Percentiles rank a stretch among this genome's conserved stretches.
Evolutionary conservation across 2,888 invertebrate genomes (phyloP).

Genomic region (Ornithoptera alexandrae): DNA sequence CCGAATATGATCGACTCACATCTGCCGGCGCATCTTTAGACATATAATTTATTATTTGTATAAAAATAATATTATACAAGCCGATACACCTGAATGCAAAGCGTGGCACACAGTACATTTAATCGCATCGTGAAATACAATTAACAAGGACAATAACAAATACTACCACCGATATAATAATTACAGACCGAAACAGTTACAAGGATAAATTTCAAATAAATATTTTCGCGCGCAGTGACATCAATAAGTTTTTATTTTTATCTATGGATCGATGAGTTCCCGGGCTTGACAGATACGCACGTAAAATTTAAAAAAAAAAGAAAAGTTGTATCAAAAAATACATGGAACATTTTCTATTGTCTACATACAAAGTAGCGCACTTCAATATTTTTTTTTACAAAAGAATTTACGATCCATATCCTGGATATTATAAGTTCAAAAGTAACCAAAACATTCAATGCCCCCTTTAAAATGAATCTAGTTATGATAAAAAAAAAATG

Average conservation of each 20-base stretch:
- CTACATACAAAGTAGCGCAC: not conserved
- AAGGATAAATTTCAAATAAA: conserved; percentile 34
- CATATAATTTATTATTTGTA: conserved; percentile 43
- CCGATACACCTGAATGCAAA: conserved; percentile 43
- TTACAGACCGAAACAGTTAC: conserved; percentile 36
- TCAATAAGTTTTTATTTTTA: conserved; percentile 16
- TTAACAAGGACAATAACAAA: conserved; percentile 45
- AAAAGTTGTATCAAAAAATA: not conserved
- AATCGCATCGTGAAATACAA: conserved; percentile 34
- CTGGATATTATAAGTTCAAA: conserved; percentile 39
- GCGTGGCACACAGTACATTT: conserved; percentile 35
- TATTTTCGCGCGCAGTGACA: conserved; percentile 33
- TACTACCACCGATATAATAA: conserved; percentile 48
- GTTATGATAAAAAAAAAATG: conserved; percentile 54
- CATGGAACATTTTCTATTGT: not conserved
- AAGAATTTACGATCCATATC: conserved; percentile 1
- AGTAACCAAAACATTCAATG: conserved; percentile 50
- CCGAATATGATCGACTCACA: conserved; percentile 48
- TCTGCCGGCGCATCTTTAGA: conserved; percentile 47
- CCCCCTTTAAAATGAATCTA: conserved; percentile 52
- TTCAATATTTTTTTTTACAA: not conserved
- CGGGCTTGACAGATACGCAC: conserved; percentile 11
- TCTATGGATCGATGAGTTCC: conserved; percentile 6
- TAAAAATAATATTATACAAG: conserved; percentile 60
- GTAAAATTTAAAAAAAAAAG: conserved; percentile 12